Conservation (phyloP, 35 echinoderm and acorn worm genomes). For the Amphiura filiformis region DNA sequence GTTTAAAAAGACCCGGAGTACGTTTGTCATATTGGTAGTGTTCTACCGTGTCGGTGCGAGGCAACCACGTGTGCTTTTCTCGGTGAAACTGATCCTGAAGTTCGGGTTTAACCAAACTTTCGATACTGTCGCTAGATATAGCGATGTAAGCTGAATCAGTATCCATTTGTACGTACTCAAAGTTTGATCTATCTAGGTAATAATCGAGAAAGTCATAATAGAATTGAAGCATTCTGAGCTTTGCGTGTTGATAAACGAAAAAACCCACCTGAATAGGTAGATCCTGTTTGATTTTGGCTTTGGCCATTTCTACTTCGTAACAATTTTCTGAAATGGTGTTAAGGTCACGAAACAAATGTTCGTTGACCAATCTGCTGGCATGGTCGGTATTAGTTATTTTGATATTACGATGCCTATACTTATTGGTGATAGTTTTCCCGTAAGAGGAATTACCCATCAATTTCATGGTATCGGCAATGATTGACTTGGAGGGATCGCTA, state of each 20-base stretch:
- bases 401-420: slow-evolving; percentile 38
- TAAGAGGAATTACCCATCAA: slow-evolving; percentile 38
- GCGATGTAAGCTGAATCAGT: slow-evolving; percentile 39
- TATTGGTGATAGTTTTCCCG: slow-evolving; percentile 32
- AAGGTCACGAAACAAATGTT: no score
- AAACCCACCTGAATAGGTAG: slow-evolving; percentile 34
- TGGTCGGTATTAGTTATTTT: neutral
- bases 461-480: slow-evolving; percentile 47
- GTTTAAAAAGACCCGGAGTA: no score
- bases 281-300: slow-evolving; percentile 4
- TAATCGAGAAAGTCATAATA: slow-evolving; percentile 52
- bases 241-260: slow-evolving; percentile 37
- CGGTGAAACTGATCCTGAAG: neutral
- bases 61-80: neutral
- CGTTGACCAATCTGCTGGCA: no score
- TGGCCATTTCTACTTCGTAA: slow-evolving; percentile 49
- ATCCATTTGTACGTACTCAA: slow-evolving; percentile 37
- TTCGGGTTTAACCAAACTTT: slow-evolving; percentile 1
- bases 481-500: slow-evolving; percentile 8
- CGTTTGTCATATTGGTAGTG: no score
- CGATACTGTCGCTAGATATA: neutral
- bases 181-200: slow-evolving; percentile 13
- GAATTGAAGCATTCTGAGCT: slow-evolving; percentile 36
- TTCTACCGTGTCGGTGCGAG: no score
- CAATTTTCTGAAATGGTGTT: no score